Evolutionary conservation across 1,140 invertebrate species (phyloP), one percentile per base, ranked within the genome.

Genomic region (Proctacanthus coquilletti): DNA sequence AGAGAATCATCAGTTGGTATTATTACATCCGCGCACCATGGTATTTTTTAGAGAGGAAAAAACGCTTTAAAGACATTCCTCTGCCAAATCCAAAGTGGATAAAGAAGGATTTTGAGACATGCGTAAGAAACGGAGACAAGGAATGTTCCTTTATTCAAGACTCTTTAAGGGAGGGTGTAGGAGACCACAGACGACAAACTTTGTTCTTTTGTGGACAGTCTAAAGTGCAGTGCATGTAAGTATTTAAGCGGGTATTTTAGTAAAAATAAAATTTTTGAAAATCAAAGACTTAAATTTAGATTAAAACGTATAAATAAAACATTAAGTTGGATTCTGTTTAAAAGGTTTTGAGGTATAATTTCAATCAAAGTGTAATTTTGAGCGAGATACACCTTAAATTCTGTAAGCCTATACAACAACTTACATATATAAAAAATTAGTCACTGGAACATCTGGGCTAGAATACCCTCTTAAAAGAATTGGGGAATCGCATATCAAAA

Each of bases 1-100:
- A 92, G 57, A 68, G 86, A 29, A 74, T 89, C 8, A 86, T 88
- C 50, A 89, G 84, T 3, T 87, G 84, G 81, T 89, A 88, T 60
- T 92, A 89, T 53, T 60, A 60, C 33, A 75, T 87, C 3, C 65
- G 85, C 41, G 83, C 85, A 4, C 82, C 84, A 1, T 88, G 84
- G 84, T 77, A 79, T 56, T 81, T 86, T 49, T 84, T 86, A 1
- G 84, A 88, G 49, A 69, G 84, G 43, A 84, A 83, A 48, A 69
- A 79, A 43, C 74, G 75, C 18, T 89, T 87, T 56, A 79, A 84
- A 50, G 80, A 84, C 51, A 32, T 84, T 33, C 74, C 75, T 29
- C 52, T 86, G 34, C 84, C 82, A 8, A 78, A 80, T 60, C 74
- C 76, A n/a, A 69, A 18, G 67, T 89, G 84, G 84, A 59, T 89